Evolutionary conservation across 2,888 invertebrate species (phyloP), one percentile per base, ranked within the genome.

Genomic region (Stenotaenia linearis): DNA sequence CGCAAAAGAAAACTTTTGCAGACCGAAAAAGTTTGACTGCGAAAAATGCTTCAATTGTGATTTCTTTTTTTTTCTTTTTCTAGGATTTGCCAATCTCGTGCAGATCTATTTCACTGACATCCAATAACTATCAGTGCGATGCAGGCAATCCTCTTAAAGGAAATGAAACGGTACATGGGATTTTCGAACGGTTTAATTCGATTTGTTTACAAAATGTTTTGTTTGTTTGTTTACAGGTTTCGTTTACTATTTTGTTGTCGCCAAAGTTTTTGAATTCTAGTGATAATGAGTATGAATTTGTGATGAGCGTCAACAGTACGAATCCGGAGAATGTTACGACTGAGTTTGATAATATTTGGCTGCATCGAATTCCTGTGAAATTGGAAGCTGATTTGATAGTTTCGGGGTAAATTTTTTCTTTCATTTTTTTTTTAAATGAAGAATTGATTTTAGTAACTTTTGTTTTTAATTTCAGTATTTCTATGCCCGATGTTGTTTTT

Each of bases 141-240:
- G 90, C 98, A 81, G 98, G 98, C 15, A 98, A 98, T 88, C 98
- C 98, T 0, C 88, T 98, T 84, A 91, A 92, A 12, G 89, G 90
- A 77, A 88, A 89, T 6, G 91, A 90, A 85, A 83, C 82, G 77
- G 85, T 85, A 80, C 23, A 23, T 15, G 2, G 18, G 1, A 23
- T 56, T 18, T 56, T 56, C 7, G 12, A 32, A 32, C 12, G 12
- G 3, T 56, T 56, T 21, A 21, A 21, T 21, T 21, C n/a, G n/a
- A n/a, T n/a, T n/a, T n/a, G n/a, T 23, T 56, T 56, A 56, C 4
- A 9, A 21, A 18, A 56, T 61, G 7, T 30, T 69, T n/a, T 0
- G 9, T n/a, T 76, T 45, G 50, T 18, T 25, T 69, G 9, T 28
- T 25, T 3, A n/a, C n/a, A 69, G 69, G 25, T 69, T 10, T 28